Percentiles rank a stretch among this genome's conserved stretches.
Evolutionary conservation across 2,888 invertebrate species (phyloP).

Genomic region (Zaprionus bogoriensis): DNA sequence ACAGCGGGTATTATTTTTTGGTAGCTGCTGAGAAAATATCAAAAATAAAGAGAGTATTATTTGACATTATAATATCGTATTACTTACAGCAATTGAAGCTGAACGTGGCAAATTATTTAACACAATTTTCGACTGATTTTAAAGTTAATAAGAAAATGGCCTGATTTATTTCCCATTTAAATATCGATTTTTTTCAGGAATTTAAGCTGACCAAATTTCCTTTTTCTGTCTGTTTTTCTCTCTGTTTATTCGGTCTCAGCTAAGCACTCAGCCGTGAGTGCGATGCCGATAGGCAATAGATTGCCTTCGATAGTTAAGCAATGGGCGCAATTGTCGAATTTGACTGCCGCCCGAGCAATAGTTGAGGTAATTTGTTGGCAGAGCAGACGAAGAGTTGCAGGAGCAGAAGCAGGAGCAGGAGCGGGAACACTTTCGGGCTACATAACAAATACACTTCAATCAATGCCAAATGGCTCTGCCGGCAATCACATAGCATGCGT

Average conservation of each 20-base stretch:
- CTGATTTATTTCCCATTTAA: no score
- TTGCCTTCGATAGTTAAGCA: constrained; percentile 36
- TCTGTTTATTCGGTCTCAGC: no score
- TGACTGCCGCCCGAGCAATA: constrained; percentile 39
- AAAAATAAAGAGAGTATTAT: no score
- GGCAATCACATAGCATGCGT: constrained; percentile 63
- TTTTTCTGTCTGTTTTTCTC: no score
- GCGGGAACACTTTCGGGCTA: constrained; percentile 57
- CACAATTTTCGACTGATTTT: no score
- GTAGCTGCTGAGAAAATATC: no score
- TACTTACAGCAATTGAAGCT: no score
- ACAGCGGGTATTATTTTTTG: neutral
- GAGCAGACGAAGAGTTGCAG: constrained; percentile 21
- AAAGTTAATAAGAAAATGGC: no score
- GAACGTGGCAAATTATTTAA: no score
- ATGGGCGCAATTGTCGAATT: constrained; percentile 50
- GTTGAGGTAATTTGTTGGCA: constrained; percentile 60
- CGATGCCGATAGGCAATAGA: constrained; percentile 36
- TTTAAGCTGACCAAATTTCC: no score
- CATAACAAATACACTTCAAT: constrained; percentile 77
- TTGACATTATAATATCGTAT: no score
- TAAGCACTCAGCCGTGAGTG: neutral
- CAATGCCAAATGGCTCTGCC: constrained; percentile 71
- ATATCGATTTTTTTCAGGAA: no score
- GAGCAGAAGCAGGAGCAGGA: constrained; percentile 28